These are phyloP conservation scores for Alloscopus bannaensis DNA, from an alignment of 2,888 invertebrate species.

Conservation along the genomic window DNA sequence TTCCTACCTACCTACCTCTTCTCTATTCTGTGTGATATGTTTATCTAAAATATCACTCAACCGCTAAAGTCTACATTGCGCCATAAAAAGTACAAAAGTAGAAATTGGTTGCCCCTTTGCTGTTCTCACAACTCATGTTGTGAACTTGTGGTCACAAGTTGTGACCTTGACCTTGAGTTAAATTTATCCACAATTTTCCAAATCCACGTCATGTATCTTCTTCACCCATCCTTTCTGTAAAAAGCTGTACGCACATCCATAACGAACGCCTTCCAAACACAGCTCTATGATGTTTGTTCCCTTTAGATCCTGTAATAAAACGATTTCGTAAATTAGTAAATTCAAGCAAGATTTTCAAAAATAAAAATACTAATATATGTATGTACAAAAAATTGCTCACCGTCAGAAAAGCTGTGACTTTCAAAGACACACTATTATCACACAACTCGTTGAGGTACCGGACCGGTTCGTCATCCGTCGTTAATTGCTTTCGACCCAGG, in stretches of 20 bases:
- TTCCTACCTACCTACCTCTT: too few species aligned
- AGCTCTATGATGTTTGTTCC: neutral
- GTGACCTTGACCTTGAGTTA: too few species aligned
- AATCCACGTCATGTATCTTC: neutral
- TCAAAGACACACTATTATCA: neutral
- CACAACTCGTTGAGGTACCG: neutral
- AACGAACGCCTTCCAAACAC: neutral
- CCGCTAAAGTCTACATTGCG: too few species aligned
- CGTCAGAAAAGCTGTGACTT: neutral
- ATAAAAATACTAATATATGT: neutral
- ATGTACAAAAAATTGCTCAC: neutral
- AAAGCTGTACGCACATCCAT: conserved; percentile 6
- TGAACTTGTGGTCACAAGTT: too few species aligned
- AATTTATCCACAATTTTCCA: neutral
- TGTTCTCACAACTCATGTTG: too few species aligned
- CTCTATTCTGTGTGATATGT: too few species aligned
- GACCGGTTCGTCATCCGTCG: neutral
- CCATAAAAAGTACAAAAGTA: too few species aligned
- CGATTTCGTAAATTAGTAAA: too few species aligned
- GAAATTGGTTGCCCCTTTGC: too few species aligned
- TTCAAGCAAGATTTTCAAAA: too few species aligned
- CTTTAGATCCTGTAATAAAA: neutral
- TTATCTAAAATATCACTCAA: too few species aligned
- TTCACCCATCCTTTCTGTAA: neutral
- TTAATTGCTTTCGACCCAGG: neutral